Base-by-base conservation (phyloP, 2,113 vertebrate species). In the Indicator maculatus region DNA sequence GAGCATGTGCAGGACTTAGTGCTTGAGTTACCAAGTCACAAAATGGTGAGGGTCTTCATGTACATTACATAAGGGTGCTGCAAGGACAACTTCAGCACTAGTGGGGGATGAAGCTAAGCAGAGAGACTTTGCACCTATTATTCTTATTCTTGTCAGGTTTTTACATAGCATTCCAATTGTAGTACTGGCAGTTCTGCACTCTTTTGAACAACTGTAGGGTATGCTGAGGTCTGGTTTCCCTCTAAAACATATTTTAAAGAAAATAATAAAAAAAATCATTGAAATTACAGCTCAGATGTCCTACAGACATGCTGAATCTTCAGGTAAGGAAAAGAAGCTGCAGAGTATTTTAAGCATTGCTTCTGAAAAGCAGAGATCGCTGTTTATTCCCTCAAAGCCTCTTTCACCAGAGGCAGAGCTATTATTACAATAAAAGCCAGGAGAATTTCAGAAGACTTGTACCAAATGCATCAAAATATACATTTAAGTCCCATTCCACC, bases 181-280 rank as follows among this genome's bases (percentile, higher is more conserved):
- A 89, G 93, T 79, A 87, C 95, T 97, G 95, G 81, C 95, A 95
- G 93, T 86, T 88, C 86, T 73, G 61, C 38, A 67, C 76, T 84
- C 89, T 67, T 95, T 89, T 89, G 76, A 78, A 66, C n/a, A 89
- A 88, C n/a, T 84, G 33, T n/a, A 88, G 65, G 83, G 81, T 61
- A 38, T 84, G 59, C 59, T 79, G 70, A 93, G 71, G 44, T 81
- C 65, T 90, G n/a, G 65, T 85, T 95, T 88, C 27, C 23, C 75
- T 87, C 76, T 81, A 75, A 90, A 95, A 59, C 8, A 53, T 41
- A 64, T 75, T 89, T 96, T 86, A 70, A 78, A 91, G 45, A 76
- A 72, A 23, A 53, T 6, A 44, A 44, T n/a, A 16, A 44, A 44
- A 44, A 44, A 74, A 82, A 78, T 36, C 27, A 30, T 33, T 72